Evolutionary conservation across 2,888 invertebrate genomes (phyloP), one percentile per base, ranked within the genome.

Genomic region (Heteromurus nitidus): DNA sequence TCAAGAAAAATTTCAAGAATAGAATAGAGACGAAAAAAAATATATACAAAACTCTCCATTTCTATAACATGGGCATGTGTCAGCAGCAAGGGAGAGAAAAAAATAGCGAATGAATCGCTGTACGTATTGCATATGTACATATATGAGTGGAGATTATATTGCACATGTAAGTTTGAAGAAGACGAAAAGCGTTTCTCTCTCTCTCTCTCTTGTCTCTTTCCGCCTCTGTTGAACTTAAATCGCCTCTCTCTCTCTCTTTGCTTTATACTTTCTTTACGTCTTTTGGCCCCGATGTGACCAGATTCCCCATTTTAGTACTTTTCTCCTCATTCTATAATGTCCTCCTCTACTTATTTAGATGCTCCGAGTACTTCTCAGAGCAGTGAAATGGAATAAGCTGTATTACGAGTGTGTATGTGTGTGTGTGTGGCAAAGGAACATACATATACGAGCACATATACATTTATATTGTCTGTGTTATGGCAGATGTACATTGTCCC

Each of bases 1-100:
- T 80, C 79, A 80, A 80, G 79, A 80, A 76, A 76, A 80, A 58
- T 80, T 55, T 80, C 53, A 53, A 55, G 64, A 72, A 72, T 80
- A 67, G 53, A 50, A 42, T 65, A 72, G 36, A 31, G 20, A n/a
- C n/a, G n/a, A n/a, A n/a, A n/a, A 31, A 20, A 62, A 67, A 24
- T 53, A 67, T n/a, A 50, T 31, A 70, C 55, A 70, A 55, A 67
- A 70, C 22, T 50, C 26, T 20, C 68, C 68, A 69, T 70, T 70
- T 70, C 70, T 65, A 47, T 50, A 20, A 30, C 31, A 65, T 65
- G 55, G 50, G 55, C 64, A 75, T 69, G 68, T 77, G 77, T 77
- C 77, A 77, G 77, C 62, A 50, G 30, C 73, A 69, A 68, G n/a
- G n/a, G n/a, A n/a, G n/a, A n/a, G n/a, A 60, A 77, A 69, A 68